Base-by-base conservation (phyloP, 2,113 vertebrate genomes). In the Vidua chalybeata region DNA sequence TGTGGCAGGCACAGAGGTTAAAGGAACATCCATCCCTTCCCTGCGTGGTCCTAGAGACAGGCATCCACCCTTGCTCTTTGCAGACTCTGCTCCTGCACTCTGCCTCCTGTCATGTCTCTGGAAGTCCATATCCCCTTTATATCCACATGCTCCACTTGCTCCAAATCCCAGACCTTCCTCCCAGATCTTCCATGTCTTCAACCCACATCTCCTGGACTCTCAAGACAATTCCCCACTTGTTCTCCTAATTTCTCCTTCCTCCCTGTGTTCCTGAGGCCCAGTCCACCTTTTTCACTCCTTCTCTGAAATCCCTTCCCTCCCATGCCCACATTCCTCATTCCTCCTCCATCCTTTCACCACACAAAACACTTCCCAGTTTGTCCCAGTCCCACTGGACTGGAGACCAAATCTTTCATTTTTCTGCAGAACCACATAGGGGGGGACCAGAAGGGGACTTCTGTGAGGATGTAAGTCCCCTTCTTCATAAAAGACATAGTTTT, bases 331-430 rank as follows among this genome's bases (percentile, higher is more conserved):
- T 15, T 11, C 13, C 35, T 61, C 74, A 37, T 16, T 24, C 7
- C 4, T 61, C 20, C n/a, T 87, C 46, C 26, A 19, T 49, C 52
- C 48, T 59, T 64, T 46, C 15, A 22, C 21, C 8, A 61, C 6
- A 37, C 26, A 74, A 84, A 89, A 28, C 39, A 31, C 27, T 21
- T 35, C 30, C 56, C 84, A 77, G 35, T 58, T 67, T 62, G 33
- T 51, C 39, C 39, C 73, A 46, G 26, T 55, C 28, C 26, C 4
- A 2, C 10, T 0, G 0, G 48, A 27, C 26, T 20, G 55, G 12
- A 91, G 28, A 79, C 24, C 37, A 84, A 92, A 51, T 16, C 19
- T 20, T 37, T 15, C 43, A 19, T 63, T 80, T 81, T 82, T 68
- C 41, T 59, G 35, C 24, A 75, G 39, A 82, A 75, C 3, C 19